A percentile compares a stretch with the other conserved stretches of the same genome.
Evolutionary conservation across 2,888 invertebrate genomes (phyloP).

Genomic region (Campopleginae sp.): DNA sequence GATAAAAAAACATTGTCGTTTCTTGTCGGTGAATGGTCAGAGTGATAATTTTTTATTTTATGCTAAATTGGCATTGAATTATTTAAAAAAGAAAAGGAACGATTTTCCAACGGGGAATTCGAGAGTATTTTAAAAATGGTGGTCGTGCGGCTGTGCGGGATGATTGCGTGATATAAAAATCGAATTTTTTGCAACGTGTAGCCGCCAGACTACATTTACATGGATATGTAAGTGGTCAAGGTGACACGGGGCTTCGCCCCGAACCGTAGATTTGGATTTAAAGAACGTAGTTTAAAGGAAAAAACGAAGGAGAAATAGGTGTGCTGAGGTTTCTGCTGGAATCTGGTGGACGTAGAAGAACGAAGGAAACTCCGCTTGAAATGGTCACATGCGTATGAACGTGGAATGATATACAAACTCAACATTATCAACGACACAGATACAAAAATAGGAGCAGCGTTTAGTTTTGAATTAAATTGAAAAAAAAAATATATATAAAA

Average conservation of each 20-base stretch:
- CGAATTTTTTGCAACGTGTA: constrained; percentile 1
- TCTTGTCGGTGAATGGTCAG: background rate
- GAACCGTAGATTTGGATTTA: constrained; percentile 29
- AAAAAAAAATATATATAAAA: background rate
- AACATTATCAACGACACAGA: background rate
- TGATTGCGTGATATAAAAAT: constrained; percentile 39
- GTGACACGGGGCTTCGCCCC: constrained; percentile 56
- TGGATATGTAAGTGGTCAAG: constrained; percentile 55
- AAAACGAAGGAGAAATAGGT: background rate
- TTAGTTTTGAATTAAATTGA: background rate
- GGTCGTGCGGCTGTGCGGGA: constrained; percentile 3
- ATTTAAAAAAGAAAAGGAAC: background rate
- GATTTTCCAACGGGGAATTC: background rate
- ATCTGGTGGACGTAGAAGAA: background rate
- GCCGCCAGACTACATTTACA: constrained; percentile 2
- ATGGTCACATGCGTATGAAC: background rate
- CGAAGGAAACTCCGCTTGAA: background rate
- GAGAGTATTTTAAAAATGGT: constrained; percentile 28
- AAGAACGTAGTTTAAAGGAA: background rate
- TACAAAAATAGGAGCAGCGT: background rate
- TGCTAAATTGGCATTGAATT: background rate
- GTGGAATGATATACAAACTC: background rate
- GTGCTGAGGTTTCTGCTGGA: background rate
- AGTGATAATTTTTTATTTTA: background rate
- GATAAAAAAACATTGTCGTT: background rate